Conservation (phyloP, 2,888 invertebrate species). For the Xiphydria camelus region DNA sequence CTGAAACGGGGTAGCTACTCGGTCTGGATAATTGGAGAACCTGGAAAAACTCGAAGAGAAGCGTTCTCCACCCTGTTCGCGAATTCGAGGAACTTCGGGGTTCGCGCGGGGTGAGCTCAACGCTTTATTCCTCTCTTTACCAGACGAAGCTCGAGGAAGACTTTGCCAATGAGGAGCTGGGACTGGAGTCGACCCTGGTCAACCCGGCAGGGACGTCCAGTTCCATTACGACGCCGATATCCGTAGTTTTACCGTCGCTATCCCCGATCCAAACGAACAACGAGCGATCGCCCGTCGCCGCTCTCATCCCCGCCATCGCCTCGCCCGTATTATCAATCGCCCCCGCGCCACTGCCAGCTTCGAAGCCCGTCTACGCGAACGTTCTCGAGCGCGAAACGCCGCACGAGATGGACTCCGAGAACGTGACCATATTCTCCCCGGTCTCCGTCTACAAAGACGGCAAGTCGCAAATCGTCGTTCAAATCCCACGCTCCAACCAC, state of each 20-base stretch:
- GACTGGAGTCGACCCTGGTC: conserved; percentile 36
- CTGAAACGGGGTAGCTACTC: no score
- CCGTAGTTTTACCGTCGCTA: conserved; percentile 48
- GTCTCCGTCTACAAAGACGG: conserved; percentile 36
- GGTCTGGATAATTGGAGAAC: no score
- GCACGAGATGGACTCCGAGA: conserved; percentile 40
- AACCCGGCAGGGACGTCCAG: conserved; percentile 11
- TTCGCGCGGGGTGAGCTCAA: no score
- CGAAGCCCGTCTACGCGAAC: conserved; percentile 30
- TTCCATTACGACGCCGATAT: conserved; percentile 44
- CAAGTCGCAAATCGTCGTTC: conserved; percentile 44
- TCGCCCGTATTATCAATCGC: conserved; percentile 34
- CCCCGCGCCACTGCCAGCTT: conserved; percentile 35
- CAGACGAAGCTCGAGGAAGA: conserved; percentile 56
- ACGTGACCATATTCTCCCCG: conserved; percentile 44
- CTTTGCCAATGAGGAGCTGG: conserved; percentile 50
- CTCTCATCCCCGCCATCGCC: conserved; percentile 31
- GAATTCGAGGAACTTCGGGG: no score
- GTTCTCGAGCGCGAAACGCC: conserved; percentile 42
- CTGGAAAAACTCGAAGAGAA: no score
- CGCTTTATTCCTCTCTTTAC: no score
- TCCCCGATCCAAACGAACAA: conserved; percentile 41
- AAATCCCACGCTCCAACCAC: conserved; percentile 40
- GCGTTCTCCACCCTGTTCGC: no score
- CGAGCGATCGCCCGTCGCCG: conserved; percentile 32